Conservation (phyloP, 2,797 vertebrate species). For the Malurus leucopterus region DNA sequence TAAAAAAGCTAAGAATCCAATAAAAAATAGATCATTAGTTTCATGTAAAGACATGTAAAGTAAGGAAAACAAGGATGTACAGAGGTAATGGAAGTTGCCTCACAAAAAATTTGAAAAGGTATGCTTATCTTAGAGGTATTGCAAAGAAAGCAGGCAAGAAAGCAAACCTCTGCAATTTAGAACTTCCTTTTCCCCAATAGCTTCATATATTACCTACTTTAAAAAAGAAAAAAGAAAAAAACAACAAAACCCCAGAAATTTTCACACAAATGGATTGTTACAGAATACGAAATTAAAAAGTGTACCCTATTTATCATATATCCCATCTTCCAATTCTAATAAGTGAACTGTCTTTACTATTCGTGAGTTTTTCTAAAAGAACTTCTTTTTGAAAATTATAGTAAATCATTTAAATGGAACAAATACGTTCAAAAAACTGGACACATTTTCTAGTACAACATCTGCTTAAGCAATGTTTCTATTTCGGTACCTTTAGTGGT, state of each 20-base stretch:
- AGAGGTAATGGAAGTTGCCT: background rate
- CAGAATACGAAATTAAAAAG: rapidly evolving
- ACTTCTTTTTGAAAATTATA: background rate
- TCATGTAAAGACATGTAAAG: background rate
- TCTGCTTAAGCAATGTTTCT: background rate
- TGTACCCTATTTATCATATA: background rate
- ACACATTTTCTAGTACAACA: background rate
- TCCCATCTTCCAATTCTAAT: background rate
- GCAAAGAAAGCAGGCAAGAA: background rate
- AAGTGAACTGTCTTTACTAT: background rate
- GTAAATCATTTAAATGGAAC: background rate
- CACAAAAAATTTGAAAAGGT: background rate
- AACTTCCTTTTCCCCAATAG: background rate
- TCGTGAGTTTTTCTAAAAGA: rapidly evolving
- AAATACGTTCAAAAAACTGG: background rate
- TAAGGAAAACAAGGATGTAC: background rate
- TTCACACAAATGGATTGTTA: background rate
- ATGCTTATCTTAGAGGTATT: background rate
- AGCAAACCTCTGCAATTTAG: background rate
- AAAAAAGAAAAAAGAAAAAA: background rate
- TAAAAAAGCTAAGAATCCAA: background rate
- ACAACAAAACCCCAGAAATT: rapidly evolving
- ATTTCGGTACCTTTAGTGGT: background rate
- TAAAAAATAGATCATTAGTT: background rate
- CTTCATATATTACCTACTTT: background rate